Base-by-base conservation (phyloP, 1,140 invertebrate genomes). In the Drosophila eugracilis region DNA sequence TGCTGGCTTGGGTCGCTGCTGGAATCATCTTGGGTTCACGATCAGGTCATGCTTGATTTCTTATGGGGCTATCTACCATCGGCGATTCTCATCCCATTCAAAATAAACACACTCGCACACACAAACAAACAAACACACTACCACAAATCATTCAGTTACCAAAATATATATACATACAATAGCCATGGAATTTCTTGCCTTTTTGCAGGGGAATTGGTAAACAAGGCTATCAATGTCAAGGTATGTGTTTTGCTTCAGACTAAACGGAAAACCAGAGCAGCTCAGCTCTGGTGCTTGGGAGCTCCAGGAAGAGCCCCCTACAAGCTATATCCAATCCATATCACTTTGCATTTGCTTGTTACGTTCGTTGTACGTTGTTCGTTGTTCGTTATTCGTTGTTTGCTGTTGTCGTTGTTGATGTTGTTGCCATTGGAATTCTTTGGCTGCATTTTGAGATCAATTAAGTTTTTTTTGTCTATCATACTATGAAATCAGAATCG, bases 221-320 rank as follows among this genome's bases (percentile, higher is more conserved):
- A 93, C 99, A 99, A 95, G 99, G 98, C 92, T 99, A 99, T 95
- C 99, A 99, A 93, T 99, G 99, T 95, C 99, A 99, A 98, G 98
- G 97, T 98, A 95, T 94, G 93, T 93, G 90, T 90, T 81, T 75
- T 83, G 84, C 83, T 88, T 88, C 55, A 78, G 86, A 88, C 70
- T 78, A 50, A 78, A 78, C 67, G 59, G 74, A 75, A 92, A 71
- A 75, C 65, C 65, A 71, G 63, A 67, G 63, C 50, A 60, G 60
- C 39, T 65, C 50, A 28, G 66, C 63, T 53, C 66, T 70, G 65
- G 65, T 32, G 66, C 65, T 70, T 48, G 24, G 62, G 41, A 63
- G 60, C 44, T 67, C 62, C 36, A 65, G 65, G 62, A 69, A 39
- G 63, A 67, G 60, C 47, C 36, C 12, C 17, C 63, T 2, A 66